Conservation (phyloP, 2,113 vertebrate species). For the Nipponia nippon region DNA sequence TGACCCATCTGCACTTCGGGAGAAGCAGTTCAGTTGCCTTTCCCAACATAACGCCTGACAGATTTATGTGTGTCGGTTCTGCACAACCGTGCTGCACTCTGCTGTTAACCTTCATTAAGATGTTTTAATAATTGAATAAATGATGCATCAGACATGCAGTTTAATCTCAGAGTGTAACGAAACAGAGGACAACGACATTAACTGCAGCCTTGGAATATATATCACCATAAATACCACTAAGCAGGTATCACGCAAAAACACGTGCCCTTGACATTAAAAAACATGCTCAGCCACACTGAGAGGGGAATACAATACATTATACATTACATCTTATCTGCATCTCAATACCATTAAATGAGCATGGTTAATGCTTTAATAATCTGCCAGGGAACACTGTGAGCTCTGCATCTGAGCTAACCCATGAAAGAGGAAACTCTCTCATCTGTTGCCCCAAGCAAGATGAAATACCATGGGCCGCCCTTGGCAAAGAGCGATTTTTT, state of each 20-base stretch:
- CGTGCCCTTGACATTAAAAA: slow-evolving; percentile 29
- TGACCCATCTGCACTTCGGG: not conserved
- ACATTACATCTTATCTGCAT: slow-evolving; percentile 30
- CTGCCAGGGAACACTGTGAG: slow-evolving; percentile 18
- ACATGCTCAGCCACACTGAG: not conserved
- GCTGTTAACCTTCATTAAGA: slow-evolving; percentile 38
- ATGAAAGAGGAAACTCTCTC: slow-evolving; percentile 15
- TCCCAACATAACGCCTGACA: rapidly evolving
- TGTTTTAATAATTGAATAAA: slow-evolving; percentile 40
- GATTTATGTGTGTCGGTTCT: not conserved
- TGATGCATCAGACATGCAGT: not conserved
- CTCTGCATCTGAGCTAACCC: slow-evolving; percentile 12
- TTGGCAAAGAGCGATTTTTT: not conserved
- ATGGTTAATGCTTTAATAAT: slow-evolving; percentile 48
- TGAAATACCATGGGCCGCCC: not conserved
- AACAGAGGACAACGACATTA: not conserved
- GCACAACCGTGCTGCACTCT: not conserved
- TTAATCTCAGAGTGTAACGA: not conserved
- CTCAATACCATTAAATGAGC: slow-evolving; percentile 36
- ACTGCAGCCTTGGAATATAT: slow-evolving; percentile 26
- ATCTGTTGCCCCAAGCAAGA: not conserved
- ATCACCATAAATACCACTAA: slow-evolving; percentile 37
- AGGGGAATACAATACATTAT: not conserved
- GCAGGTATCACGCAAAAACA: slow-evolving; percentile 17
- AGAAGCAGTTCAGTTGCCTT: not conserved